phyloP scores from a whole-genome alignment of 2,797 vertebrate species.

The Xiphophorus birchmanni region DNA sequence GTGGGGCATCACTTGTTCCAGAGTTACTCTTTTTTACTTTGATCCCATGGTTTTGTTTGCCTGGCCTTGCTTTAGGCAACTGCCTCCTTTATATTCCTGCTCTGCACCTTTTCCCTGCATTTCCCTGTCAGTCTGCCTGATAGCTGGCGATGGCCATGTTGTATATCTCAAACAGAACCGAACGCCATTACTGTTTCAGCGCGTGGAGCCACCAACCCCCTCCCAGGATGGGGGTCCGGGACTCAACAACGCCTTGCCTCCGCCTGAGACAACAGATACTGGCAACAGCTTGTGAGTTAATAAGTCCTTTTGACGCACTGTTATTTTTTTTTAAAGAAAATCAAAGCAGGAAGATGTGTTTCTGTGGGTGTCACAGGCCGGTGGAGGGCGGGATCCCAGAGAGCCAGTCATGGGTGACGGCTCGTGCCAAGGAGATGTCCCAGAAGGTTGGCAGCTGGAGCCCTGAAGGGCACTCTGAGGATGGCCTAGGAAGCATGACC shows the following conservation, averaged over 20 bases:
- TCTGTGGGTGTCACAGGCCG: conserved; percentile 62
- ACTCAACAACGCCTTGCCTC: conserved; percentile 81
- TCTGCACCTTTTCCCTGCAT: conserved; percentile 66
- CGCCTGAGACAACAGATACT: conserved; percentile 75
- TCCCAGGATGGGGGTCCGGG: conserved; percentile 86
- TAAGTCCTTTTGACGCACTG: neutral
- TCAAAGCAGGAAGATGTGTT: neutral
- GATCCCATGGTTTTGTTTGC: conserved; percentile 47
- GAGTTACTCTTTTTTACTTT: conserved; percentile 27
- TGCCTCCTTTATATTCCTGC: conserved; percentile 52
- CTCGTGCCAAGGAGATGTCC: conserved; percentile 94
- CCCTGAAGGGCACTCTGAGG: conserved; percentile 86
- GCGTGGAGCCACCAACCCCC: conserved; percentile 92
- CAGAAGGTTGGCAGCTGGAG: conserved; percentile 93
- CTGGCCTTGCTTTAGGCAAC: conserved; percentile 51
- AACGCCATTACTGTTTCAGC: conserved; percentile 97
- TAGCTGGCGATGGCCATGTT: conserved; percentile 84
- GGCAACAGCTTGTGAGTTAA: conserved; percentile 87
- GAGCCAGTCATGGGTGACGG: conserved; percentile 95
- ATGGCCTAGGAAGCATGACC: conserved; percentile 85
- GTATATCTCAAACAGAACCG: conserved; percentile 92
- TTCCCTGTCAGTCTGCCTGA: conserved; percentile 84
- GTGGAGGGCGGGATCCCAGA: conserved; percentile 86
- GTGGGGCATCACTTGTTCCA: conserved; percentile 45
- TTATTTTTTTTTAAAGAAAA: conserved; percentile 7